A percentile compares a stretch with the other conserved stretches of the same genome.
phyloP scores from a whole-genome alignment of 1,140 invertebrate species.

The Trachymyrmex septentrionalis region DNA sequence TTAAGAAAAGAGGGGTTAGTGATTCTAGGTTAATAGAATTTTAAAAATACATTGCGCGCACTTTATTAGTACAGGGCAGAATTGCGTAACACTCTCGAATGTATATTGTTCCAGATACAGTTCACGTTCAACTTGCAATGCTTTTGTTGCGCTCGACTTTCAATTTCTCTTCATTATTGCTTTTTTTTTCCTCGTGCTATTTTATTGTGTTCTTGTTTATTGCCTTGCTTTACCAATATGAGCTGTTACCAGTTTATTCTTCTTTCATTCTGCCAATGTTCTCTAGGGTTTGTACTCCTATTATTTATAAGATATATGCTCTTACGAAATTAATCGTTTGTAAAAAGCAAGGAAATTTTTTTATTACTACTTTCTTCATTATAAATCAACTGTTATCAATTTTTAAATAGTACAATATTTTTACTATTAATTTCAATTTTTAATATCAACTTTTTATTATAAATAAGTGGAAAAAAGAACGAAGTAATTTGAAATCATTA shows the following conservation, averaged over 20 bases:
- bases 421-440: not conserved
- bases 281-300: not conserved
- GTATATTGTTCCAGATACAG: conserved; percentile 6
- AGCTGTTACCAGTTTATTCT: conserved; percentile 6
- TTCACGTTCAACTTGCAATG: conserved; percentile 15
- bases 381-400: not conserved
- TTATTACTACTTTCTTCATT: not conserved
- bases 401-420: not conserved
- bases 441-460: not conserved
- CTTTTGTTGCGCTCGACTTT: conserved; percentile 20
- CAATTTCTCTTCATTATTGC: conserved; percentile 27
- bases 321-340: not conserved
- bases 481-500: not conserved
- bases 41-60: conserved; percentile 21
- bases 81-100: conserved; percentile 17
- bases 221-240: conserved; percentile 14
- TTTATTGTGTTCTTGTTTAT: conserved; percentile 37
- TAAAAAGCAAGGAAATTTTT: not conserved
- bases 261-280: conserved; percentile 4
- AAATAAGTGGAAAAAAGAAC: not conserved
- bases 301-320: not conserved
- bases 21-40: conserved; percentile 46
- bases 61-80: conserved; percentile 3
- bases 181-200: not conserved
- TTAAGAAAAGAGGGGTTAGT: not conserved